Base-by-base conservation (phyloP, 2,797 vertebrate species). In the Mallotus villosus region DNA sequence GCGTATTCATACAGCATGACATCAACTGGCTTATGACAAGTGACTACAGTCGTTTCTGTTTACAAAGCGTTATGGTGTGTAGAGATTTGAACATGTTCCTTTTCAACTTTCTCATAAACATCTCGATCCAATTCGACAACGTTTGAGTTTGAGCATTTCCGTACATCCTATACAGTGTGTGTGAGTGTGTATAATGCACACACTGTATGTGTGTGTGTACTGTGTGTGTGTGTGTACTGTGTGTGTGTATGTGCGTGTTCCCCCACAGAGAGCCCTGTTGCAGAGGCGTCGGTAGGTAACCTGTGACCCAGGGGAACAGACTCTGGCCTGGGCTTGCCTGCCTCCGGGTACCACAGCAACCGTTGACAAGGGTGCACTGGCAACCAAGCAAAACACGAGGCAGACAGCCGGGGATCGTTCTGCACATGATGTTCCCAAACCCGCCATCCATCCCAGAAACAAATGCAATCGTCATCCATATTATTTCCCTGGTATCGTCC, bases 301-400 rank as follows among this genome's bases (percentile, higher is more conserved):
- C 22, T 66, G 14, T 49, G 60, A 34, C 60, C 27, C 63, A 34
- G 16, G 63, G n/a, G 63, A 41, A 41, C 37, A 41, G 63, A 65
- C 21, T 24, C 27, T 41, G 37, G 37, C 27, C 60, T 27, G 60
- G 25, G 17, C 60, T 62, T 62, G 60, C 16, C 27, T 62, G 17
- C 27, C 60, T 19, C 60, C 16, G 17, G 27, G 14, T 27, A 19
- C 60, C 60, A 62, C 16, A 24, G 14, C 22, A 66, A 51, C 16
- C 1, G n/a, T 21, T 55, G 51, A 22, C 16, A 29, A 53, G 9
- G 22, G 9, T 49, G 64, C 3, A 19, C 53, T 49, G 46, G 49
- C 34, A 0, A 2, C 17, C 4, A 46, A 41, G 25, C 49, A 21
- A 66, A 16, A 12, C 22, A 14, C 22, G 9, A 29, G 41, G 16